Evolutionary conservation across 2,797 vertebrate genomes (phyloP).

Genomic region (Artibeus lituratus): DNA sequence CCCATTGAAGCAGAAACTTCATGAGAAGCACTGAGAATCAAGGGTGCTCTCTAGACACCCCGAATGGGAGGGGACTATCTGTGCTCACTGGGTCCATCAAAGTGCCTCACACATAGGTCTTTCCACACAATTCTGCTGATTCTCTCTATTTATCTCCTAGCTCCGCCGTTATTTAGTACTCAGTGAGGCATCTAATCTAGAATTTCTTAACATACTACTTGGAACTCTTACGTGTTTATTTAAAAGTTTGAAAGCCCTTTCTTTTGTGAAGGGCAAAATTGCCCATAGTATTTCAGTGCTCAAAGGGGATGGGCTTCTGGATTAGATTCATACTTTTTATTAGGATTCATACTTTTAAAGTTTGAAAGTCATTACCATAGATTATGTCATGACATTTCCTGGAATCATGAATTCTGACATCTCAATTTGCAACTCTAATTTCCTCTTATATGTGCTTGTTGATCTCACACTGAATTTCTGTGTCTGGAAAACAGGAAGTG

Average conservation of each 20-base stretch:
- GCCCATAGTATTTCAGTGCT: neutral
- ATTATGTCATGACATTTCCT: neutral
- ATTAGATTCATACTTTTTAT: neutral
- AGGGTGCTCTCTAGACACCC: conserved; percentile 64
- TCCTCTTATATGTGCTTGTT: neutral
- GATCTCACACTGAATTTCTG: neutral
- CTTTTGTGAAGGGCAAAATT: conserved; percentile 30
- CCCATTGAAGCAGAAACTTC: conserved; percentile 69
- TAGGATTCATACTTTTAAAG: too few species aligned
- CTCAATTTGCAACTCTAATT: conserved; percentile 18
- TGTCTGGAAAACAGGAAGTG: neutral
- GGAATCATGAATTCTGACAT: conserved; percentile 39
- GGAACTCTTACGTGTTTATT: neutral
- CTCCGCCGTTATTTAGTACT: neutral
- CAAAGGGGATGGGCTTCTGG: neutral
- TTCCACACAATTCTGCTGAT: neutral
- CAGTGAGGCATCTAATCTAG: neutral
- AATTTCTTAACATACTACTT: neutral
- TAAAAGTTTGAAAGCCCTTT: conserved; percentile 8
- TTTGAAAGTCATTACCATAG: neutral
- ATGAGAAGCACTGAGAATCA: conserved; percentile 65
- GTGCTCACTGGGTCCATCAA: conserved; percentile 42
- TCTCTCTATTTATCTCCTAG: neutral
- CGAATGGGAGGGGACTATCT: conserved; percentile 37
- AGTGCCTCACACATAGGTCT: conserved; percentile 31